phyloP scores from a whole-genome alignment of 2,113 vertebrate genomes.

The Salvelinus sp. region DNA sequence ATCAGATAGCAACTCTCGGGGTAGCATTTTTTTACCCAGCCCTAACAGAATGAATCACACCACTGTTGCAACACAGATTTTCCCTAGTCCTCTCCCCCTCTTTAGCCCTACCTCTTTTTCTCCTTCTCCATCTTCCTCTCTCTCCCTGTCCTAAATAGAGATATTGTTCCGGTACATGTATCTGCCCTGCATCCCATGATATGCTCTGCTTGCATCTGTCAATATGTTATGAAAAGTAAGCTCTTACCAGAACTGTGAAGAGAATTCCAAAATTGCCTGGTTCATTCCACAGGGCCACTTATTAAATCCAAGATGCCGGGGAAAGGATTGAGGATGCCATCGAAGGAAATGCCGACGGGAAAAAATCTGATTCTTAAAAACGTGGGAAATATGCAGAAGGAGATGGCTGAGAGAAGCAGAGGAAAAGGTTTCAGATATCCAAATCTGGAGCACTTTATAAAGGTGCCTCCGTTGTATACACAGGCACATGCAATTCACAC shows the following conservation, averaged over 20 bases:
- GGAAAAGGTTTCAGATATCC: constrained; percentile 52
- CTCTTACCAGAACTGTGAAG: constrained; percentile 53
- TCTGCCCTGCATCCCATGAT: constrained; percentile 37
- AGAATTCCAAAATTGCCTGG: constrained; percentile 59
- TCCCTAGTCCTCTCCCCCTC: constrained; percentile 19
- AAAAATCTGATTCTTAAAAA: constrained; percentile 50
- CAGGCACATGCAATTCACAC: constrained; percentile 56
- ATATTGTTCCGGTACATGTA: constrained; percentile 48
- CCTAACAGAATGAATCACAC: constrained; percentile 51
- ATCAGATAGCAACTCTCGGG: constrained; percentile 47
- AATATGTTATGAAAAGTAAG: constrained; percentile 52
- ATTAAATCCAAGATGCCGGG: constrained; percentile 73
- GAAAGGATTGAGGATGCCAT: constrained; percentile 65
- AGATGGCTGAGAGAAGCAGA: constrained; percentile 17
- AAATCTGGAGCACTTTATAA: constrained; percentile 60
- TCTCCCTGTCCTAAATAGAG: constrained; percentile 1
- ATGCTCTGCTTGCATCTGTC: constrained; percentile 42
- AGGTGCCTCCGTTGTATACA: constrained; percentile 47
- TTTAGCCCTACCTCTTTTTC: not conserved
- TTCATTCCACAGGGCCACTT: constrained; percentile 64
- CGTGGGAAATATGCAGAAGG: constrained; percentile 41
- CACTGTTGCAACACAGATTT: constrained; percentile 44
- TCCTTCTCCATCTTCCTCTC: constrained; percentile 14
- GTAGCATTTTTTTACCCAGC: constrained; percentile 32
- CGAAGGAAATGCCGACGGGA: constrained; percentile 48